Conservation (phyloP, 2,888 invertebrate genomes). For the Oasisia sp. region DNA sequence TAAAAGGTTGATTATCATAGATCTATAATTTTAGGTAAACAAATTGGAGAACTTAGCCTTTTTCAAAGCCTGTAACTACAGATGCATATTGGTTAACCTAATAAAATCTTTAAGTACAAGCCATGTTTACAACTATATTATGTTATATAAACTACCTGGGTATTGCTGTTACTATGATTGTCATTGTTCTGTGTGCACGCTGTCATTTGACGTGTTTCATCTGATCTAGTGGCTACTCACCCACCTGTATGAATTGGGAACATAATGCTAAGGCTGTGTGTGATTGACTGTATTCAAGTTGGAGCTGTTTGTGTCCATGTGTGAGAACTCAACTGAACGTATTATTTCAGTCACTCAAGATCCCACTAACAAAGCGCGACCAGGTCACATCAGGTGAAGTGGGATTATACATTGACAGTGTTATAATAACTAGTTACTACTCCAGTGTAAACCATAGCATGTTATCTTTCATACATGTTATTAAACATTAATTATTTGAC, state of each 20-base stretch:
- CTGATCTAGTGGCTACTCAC: neutral
- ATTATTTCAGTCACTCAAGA: neutral
- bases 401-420: neutral
- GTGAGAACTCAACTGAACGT: neutral
- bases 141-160: neutral
- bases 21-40: too few species aligned
- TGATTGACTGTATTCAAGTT: neutral
- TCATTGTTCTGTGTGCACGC: neutral
- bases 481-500: neutral
- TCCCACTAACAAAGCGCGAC: neutral
- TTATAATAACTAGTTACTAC: neutral
- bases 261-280: neutral
- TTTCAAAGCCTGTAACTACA: too few species aligned
- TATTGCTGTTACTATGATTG: too few species aligned
- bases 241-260: neutral
- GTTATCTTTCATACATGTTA: neutral
- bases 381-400: neutral
- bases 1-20: too few species aligned
- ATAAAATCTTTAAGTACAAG: too few species aligned
- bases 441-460: neutral
- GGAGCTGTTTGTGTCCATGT: neutral
- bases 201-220: neutral
- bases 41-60: too few species aligned
- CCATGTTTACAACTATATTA: too few species aligned
- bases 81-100: too few species aligned